These are phyloP conservation scores for Aphelocoma californica DNA, from an alignment of 2,797 vertebrate genomes.

Conservation along the genomic window DNA sequence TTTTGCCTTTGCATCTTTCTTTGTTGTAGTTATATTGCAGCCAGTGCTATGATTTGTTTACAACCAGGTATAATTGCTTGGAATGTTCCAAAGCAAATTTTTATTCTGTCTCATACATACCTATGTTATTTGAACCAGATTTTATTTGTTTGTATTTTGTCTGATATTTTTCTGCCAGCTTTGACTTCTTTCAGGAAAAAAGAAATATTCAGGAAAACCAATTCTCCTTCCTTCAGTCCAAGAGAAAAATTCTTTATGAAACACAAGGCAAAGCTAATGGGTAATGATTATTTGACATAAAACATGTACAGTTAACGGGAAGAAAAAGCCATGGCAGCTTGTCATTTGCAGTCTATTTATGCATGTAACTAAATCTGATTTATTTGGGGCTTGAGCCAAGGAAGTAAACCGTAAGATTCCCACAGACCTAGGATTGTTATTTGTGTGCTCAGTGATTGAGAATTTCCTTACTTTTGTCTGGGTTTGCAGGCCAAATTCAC, in stretches of 20 bases:
- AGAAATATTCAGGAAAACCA: neutral
- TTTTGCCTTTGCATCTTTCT: slow-evolving; percentile 11
- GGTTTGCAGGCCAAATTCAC: neutral
- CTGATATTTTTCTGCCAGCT: neutral
- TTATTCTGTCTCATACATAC: slow-evolving; percentile 7
- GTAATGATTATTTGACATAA: slow-evolving; percentile 19
- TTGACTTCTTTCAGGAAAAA: neutral
- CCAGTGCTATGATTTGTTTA: neutral
- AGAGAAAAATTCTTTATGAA: neutral
- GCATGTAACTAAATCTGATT: slow-evolving; percentile 63
- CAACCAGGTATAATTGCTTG: slow-evolving; percentile 18
- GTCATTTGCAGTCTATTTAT: slow-evolving; percentile 59
- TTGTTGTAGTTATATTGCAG: slow-evolving; percentile 23
- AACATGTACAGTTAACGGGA: neutral
- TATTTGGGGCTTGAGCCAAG: slow-evolving; percentile 56
- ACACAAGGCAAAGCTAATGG: neutral
- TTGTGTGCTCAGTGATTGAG: neutral
- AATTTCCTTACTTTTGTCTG: slow-evolving; percentile 1
- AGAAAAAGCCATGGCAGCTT: slow-evolving; percentile 51
- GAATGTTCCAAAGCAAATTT: slow-evolving; percentile 12
- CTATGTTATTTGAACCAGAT: slow-evolving; percentile 26
- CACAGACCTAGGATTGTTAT: slow-evolving; percentile 12
- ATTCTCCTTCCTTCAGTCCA: neutral
- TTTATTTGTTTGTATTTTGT: slow-evolving; percentile 42
- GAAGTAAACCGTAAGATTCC: slow-evolving; percentile 40